Base-by-base conservation (phyloP, 2,888 invertebrate species). In the Hofmannophila pseudospretella region DNA sequence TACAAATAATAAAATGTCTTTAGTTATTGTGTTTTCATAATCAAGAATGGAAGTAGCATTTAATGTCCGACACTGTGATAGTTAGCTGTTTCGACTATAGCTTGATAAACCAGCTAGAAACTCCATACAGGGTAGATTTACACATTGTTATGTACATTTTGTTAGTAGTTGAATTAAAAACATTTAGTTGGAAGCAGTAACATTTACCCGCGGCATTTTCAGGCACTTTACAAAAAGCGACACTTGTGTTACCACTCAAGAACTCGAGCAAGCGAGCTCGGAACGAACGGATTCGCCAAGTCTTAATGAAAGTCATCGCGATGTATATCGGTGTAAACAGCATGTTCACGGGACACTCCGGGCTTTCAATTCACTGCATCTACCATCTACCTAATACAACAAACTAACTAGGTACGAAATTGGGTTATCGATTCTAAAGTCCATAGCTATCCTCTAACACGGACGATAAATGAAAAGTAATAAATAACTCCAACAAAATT, bases 241-340 rank as follows among this genome's bases (percentile, higher is more conserved):
- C 86, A 69, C 89, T 90, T 4, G 89, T 85, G 39, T 89, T 88
- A 34, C 89, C 89, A 35, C 75, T 82, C 32, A 90, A 63, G 50
- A 89, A 89, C 54, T 90, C 90, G 23, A 89, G 88, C 32, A 95
- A 88, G 55, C 93, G 92, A 56, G 89, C 89, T 59, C 90, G 89
- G 44, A 94, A 89, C 14, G 91, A 90, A 34, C 91, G 90, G 45
- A 95, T 89, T 37, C 93, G 89, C 92, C 94, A 93, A 66, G 94
- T 92, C 76, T 94, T 95, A 52, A 94, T 80, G 73, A 93, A 91
- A 45, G 95, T 95, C 62, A 95, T 93, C 63, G 94, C 92, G 82
- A 94, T 92, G 73, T 95, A 95, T 76, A 93, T 94, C 35, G 95
- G 80, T 25, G 95, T 95, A 58, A 95, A 89, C 69, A 95, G 77